Evolutionary conservation across 2,888 invertebrate genomes (phyloP).

Genomic region (Tiphia femorata): DNA sequence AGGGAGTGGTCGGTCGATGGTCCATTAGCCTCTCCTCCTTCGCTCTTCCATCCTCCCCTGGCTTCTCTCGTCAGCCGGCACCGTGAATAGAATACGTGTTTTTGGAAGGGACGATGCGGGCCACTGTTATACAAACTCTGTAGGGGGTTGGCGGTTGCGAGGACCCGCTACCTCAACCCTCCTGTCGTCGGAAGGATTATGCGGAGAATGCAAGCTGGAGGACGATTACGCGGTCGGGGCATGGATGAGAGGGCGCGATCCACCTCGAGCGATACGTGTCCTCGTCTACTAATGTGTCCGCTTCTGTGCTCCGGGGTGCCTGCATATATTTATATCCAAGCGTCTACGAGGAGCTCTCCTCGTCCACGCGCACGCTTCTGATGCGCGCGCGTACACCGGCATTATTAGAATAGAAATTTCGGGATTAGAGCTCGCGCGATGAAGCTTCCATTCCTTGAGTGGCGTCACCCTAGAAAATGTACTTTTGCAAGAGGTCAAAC

Average conservation of each 20-base stretch:
- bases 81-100: conserved; percentile 33
- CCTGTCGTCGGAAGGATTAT: conserved; percentile 41
- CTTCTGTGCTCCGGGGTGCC: too few relatives aligned
- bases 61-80: too few relatives aligned
- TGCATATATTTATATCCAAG: not conserved
- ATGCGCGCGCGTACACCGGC: not conserved
- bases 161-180: conserved; percentile 17
- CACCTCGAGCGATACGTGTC: not conserved
- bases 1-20: conserved; percentile 3
- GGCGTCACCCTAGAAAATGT: conserved; percentile 46
- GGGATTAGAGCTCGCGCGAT: conserved; percentile 52
- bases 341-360: not conserved
- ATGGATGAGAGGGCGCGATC: conserved; percentile 9
- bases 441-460: conserved; percentile 35
- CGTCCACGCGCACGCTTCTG: conserved; percentile 9
- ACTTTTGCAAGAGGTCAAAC: conserved; percentile 48
- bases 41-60: too few relatives aligned
- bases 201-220: conserved; percentile 40
- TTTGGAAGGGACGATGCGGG: conserved; percentile 1
- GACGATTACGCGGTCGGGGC: conserved; percentile 17
- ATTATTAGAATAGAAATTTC: conserved; percentile 43
- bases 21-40: conserved; percentile 30
- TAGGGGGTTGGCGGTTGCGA: not conserved
- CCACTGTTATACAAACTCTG: conserved; percentile 17
- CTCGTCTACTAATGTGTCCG: too few relatives aligned